Conservation (phyloP, 2,888 invertebrate genomes). For the Drosophila niveifrons region DNA sequence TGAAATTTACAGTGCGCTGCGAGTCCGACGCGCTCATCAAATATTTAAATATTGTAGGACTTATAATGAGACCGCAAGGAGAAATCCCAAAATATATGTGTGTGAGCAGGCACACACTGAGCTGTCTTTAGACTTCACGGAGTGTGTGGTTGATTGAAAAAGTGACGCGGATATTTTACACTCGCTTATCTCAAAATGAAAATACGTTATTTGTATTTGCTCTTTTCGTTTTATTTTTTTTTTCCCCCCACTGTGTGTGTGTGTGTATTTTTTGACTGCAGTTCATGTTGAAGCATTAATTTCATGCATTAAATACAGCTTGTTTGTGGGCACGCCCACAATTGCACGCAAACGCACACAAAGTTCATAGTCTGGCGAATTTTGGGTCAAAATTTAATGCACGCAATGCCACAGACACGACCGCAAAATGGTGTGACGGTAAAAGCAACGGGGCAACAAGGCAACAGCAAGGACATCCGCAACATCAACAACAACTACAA, state of each 20-base stretch:
- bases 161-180: not conserved
- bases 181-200: not conserved
- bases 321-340: constrained; percentile 55
- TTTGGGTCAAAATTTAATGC: constrained; percentile 67
- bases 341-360: constrained; percentile 31
- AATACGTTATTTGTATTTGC: constrained; percentile 5
- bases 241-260: too few species aligned
- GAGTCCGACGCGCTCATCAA: not conserved
- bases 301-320: constrained; percentile 64
- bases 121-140: not conserved
- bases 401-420: constrained; percentile 71
- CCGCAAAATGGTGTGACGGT: constrained; percentile 61
- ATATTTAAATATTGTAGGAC: not conserved
- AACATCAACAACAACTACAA: constrained; percentile 13
- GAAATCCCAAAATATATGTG: not conserved
- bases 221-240: not conserved
- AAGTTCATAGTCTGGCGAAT: constrained; percentile 41
- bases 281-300: constrained; percentile 43
- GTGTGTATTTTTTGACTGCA: constrained; percentile 5
- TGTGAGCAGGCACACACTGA: not conserved
- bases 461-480: constrained; percentile 38
- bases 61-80: constrained; percentile 12
- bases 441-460: constrained; percentile 24
- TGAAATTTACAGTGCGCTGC: not conserved
- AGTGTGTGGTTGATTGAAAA: not conserved